phyloP scores from a whole-genome alignment of 2,888 invertebrate genomes.

The Sisyra nigra region DNA sequence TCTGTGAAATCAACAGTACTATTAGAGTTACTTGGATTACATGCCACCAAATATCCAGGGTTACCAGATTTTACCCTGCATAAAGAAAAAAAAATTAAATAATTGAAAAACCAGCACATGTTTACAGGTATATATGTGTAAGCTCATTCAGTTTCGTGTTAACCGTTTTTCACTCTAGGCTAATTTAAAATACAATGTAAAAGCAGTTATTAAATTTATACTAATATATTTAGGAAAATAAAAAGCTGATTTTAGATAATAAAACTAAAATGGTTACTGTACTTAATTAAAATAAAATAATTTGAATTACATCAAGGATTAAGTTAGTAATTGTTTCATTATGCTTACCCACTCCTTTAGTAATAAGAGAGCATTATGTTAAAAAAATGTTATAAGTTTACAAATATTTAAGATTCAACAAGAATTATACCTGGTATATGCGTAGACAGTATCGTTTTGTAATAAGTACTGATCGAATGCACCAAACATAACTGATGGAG shows the following conservation, averaged over 20 bases:
- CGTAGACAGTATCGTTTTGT: conserved; percentile 38
- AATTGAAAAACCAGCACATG: background rate
- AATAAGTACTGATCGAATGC: conserved; percentile 26
- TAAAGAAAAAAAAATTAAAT: conserved; percentile 10
- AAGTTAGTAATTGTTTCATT: background rate
- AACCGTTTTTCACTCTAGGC: too few relatives aligned
- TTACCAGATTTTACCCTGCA: conserved; percentile 53
- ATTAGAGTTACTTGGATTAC: conserved; percentile 39
- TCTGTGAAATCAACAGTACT: conserved; percentile 37
- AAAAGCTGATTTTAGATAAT: too few relatives aligned
- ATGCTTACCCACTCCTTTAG: too few relatives aligned
- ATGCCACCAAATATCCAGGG: conserved; percentile 57
- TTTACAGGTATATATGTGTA: too few relatives aligned
- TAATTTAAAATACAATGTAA: too few relatives aligned
- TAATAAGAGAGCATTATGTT: background rate
- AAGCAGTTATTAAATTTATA: too few relatives aligned
- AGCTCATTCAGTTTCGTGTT: too few relatives aligned
- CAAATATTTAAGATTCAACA: conserved; percentile 1
- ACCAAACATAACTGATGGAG: conserved; percentile 51
- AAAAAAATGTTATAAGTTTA: background rate
- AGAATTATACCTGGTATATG: conserved; percentile 45
- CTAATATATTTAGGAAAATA: too few relatives aligned
- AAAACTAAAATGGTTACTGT: background rate
- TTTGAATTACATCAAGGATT: background rate
- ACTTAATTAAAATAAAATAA: background rate